A percentile compares a stretch with the other conserved stretches of the same genome.
phyloP scores from a whole-genome alignment of 2,797 vertebrate species.

The Acipenser oxyrinchus region DNA sequence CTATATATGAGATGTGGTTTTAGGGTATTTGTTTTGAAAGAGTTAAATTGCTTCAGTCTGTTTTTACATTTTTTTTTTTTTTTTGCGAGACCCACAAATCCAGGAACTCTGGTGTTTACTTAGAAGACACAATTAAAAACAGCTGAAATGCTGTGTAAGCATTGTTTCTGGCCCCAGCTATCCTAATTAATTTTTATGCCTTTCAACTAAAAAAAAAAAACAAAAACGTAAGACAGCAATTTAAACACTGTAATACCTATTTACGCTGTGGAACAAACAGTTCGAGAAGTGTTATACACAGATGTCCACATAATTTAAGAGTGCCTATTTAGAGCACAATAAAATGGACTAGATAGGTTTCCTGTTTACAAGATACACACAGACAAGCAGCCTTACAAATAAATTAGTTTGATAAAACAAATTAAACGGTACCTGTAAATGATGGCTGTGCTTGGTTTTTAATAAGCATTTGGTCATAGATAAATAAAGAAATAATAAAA shows the following conservation, averaged over 20 bases:
- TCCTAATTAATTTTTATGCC: slow-evolving; percentile 59
- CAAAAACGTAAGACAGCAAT: slow-evolving; percentile 40
- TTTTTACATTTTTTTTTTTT: slow-evolving; percentile 7
- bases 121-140: slow-evolving; percentile 47
- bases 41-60: slow-evolving; percentile 18
- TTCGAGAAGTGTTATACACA: slow-evolving; percentile 68
- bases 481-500: too few relatives aligned
- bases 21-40: slow-evolving; percentile 8
- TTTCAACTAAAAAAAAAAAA: slow-evolving; percentile 39
- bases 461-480: too few relatives aligned
- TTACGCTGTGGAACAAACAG: slow-evolving; percentile 72
- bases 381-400: slow-evolving; percentile 29
- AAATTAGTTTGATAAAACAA: slow-evolving; percentile 26
- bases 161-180: slow-evolving; percentile 44
- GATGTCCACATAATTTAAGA: slow-evolving; percentile 73
- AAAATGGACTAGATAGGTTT: slow-evolving; percentile 39
- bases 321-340: slow-evolving; percentile 64
- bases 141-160: slow-evolving; percentile 47
- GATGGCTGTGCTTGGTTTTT: too few relatives aligned
- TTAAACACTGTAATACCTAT: slow-evolving; percentile 70
- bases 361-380: slow-evolving; percentile 43
- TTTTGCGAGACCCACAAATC: slow-evolving; percentile 32
- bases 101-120: slow-evolving; percentile 36
- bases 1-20: too few relatives aligned
- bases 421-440: too few relatives aligned